phyloP scores from a whole-genome alignment of 2,888 invertebrate genomes.

The Artemia sp. region DNA sequence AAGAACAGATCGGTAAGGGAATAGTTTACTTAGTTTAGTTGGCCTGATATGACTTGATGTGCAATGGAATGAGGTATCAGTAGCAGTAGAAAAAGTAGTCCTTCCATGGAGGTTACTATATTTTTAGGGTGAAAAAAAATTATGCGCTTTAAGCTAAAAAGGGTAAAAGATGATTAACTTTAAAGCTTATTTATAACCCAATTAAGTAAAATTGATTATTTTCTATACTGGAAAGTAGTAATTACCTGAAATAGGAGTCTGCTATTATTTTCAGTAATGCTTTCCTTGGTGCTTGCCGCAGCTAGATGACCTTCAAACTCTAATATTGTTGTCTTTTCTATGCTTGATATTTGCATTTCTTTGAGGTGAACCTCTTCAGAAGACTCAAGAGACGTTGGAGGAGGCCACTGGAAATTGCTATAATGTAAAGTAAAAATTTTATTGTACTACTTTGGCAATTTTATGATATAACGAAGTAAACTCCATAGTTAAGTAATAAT shows the following conservation, averaged over 20 bases:
- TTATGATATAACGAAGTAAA: too few relatives aligned
- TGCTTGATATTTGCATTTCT: conserved; percentile 47
- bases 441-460: too few relatives aligned
- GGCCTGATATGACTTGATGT: too few relatives aligned
- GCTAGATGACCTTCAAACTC: conserved; percentile 84
- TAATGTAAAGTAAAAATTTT: conserved; percentile 26
- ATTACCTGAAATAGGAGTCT: conserved; percentile 55
- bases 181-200: background rate
- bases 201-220: background rate
- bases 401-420: conserved; percentile 51
- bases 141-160: background rate
- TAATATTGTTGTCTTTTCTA: conserved; percentile 59
- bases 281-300: conserved; percentile 60
- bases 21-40: too few relatives aligned
- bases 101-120: background rate
- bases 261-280: conserved; percentile 76
- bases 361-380: conserved; percentile 43
- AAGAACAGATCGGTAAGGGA: too few relatives aligned
- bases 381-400: conserved; percentile 44
- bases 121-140: background rate
- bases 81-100: background rate
- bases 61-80: too few relatives aligned
- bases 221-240: background rate
- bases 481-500: too few relatives aligned
- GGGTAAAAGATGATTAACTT: too few relatives aligned